A percentile compares a stretch with the other conserved stretches of the same genome.
These are phyloP conservation scores for Lytechinus variegatus DNA, from an alignment of 35 echinoderm and acorn worm genomes.

Conservation along the genomic window DNA sequence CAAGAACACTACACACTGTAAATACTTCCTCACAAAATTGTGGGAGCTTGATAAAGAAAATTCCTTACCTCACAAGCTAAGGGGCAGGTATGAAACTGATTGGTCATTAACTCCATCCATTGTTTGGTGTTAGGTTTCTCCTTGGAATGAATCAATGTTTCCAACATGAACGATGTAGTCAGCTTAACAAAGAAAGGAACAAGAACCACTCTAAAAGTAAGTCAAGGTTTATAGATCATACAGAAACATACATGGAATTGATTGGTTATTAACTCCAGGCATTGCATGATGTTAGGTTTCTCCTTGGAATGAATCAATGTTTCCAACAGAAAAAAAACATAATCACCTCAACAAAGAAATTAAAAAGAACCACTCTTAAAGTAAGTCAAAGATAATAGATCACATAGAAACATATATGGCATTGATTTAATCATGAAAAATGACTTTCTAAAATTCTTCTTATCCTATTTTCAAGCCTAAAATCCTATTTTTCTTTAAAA, in stretches of 20 bases:
- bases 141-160: constrained; percentile 81
- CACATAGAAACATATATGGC: no score
- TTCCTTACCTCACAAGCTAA: constrained; percentile 84
- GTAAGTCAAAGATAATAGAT: no score
- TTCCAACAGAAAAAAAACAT: constrained; percentile 76
- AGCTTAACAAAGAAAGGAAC: constrained; percentile 58
- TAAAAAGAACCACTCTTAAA: neutral
- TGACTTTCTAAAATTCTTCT: no score
- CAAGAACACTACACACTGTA: neutral
- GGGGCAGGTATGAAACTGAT: constrained; percentile 84
- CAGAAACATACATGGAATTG: constrained; percentile 71
- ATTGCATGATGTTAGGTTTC: constrained; percentile 81
- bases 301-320: constrained; percentile 82
- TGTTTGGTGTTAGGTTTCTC: constrained; percentile 86
- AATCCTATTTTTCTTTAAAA: no score
- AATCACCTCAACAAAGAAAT: constrained; percentile 59
- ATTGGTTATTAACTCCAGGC: constrained; percentile 91
- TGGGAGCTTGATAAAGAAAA: no score
- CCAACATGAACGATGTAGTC: constrained; percentile 82
- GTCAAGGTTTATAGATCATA: neutral
- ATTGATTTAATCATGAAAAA: no score
- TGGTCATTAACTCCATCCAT: constrained; percentile 93
- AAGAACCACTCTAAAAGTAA: neutral
- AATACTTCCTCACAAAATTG: no score
- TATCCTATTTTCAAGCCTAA: no score